phyloP scores from a whole-genome alignment of 2,888 invertebrate species.

The Hymenopus coronatus region DNA sequence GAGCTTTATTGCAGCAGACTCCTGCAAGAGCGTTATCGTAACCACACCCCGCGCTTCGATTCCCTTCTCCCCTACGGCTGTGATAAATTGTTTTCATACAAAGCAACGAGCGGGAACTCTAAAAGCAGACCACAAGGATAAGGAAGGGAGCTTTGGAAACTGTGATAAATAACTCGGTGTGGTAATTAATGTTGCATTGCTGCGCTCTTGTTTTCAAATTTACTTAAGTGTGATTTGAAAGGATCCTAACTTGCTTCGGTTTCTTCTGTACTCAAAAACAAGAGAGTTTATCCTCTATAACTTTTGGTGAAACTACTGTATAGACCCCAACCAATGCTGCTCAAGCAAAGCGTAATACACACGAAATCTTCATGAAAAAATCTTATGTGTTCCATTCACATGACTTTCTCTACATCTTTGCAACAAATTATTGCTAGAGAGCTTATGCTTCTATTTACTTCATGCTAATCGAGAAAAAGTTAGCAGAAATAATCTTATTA shows the following conservation, averaged over 20 bases:
- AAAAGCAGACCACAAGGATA: background rate
- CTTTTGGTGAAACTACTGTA: too few relatives aligned
- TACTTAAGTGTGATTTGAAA: background rate
- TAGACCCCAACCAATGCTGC: too few relatives aligned
- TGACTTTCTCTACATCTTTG: too few relatives aligned
- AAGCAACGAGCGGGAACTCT: background rate
- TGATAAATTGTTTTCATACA: conserved; percentile 17
- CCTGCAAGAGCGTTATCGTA: background rate
- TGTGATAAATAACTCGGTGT: background rate
- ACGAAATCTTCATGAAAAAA: too few relatives aligned
- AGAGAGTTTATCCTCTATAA: background rate
- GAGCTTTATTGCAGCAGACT: background rate
- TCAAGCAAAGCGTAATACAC: too few relatives aligned
- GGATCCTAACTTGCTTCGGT: background rate
- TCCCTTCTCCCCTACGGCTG: background rate
- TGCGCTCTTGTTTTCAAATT: background rate
- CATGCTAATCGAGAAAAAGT: too few relatives aligned
- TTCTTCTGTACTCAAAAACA: background rate
- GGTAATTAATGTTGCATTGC: background rate
- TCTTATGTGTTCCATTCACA: too few relatives aligned
- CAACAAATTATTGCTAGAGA: too few relatives aligned
- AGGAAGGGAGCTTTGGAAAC: background rate
- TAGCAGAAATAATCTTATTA: too few relatives aligned
- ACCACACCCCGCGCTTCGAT: background rate
- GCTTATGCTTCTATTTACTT: too few relatives aligned